Conservation (phyloP, 2,113 vertebrate genomes). For the Procapra przewalskii region DNA sequence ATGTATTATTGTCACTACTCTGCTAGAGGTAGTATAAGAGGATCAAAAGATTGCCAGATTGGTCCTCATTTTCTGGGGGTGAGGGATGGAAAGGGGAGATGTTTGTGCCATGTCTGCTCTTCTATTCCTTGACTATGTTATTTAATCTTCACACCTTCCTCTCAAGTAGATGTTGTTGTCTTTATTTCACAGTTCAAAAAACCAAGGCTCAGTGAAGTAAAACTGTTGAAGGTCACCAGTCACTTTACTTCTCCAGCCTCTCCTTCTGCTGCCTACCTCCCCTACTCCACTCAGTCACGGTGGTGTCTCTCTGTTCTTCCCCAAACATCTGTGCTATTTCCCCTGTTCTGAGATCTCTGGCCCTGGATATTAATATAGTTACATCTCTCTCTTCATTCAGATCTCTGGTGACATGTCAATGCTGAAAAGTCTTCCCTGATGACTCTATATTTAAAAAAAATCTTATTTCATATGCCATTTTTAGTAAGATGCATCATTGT, state of each 20-base stretch:
- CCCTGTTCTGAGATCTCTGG: not conserved
- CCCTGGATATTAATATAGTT: not conserved
- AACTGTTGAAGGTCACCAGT: not conserved
- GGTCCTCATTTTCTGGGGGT: not conserved
- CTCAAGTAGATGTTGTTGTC: not conserved
- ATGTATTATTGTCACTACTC: not conserved
- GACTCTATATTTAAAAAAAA: not conserved
- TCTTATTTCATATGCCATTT: not conserved
- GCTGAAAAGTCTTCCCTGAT: not conserved
- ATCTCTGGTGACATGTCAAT: not conserved
- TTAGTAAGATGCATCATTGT: not conserved
- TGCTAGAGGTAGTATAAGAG: not conserved
- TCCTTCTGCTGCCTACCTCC: not conserved
- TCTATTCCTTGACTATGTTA: not conserved
- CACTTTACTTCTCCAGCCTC: not conserved
- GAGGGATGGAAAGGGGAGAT: not conserved
- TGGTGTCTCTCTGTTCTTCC: not conserved
- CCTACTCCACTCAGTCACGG: not conserved
- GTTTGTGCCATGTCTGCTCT: not conserved
- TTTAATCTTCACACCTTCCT: not conserved
- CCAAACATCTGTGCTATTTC: not conserved
- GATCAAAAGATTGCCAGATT: not conserved
- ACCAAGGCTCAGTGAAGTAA: not conserved
- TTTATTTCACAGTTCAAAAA: not conserved
- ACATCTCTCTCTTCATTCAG: not conserved